Conservation (phyloP, 2,113 vertebrate species). For the Trachemys scripta region DNA sequence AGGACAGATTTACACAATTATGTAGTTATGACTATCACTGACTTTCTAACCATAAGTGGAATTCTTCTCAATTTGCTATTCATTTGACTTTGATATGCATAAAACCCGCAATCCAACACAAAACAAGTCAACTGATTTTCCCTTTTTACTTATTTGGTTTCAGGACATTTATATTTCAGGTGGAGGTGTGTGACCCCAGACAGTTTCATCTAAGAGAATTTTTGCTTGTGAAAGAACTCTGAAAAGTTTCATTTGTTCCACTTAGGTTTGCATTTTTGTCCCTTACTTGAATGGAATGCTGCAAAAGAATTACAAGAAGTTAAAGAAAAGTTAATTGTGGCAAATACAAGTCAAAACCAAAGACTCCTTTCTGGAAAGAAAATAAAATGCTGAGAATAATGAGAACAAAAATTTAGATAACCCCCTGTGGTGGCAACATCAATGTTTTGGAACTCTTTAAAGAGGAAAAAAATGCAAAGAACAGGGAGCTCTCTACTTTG, state of each 20-base stretch:
- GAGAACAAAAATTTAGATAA: slow-evolving; percentile 43
- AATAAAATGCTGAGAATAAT: slow-evolving; percentile 40
- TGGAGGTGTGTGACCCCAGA: slow-evolving; percentile 59
- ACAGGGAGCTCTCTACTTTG: slow-evolving; percentile 39
- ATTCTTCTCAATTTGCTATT: slow-evolving; percentile 70
- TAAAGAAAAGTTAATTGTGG: slow-evolving; percentile 62
- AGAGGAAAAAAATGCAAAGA: slow-evolving; percentile 51
- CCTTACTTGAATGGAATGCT: slow-evolving; percentile 56
- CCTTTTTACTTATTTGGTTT: slow-evolving; percentile 76
- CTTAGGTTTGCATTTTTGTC: slow-evolving; percentile 77
- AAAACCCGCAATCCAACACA: slow-evolving; percentile 72
- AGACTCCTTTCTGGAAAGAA: background rate
- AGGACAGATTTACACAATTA: slow-evolving; percentile 78
- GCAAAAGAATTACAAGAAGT: slow-evolving; percentile 37
- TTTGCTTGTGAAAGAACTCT: slow-evolving; percentile 76
- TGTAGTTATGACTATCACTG: slow-evolving; percentile 73
- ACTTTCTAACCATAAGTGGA: slow-evolving; percentile 72
- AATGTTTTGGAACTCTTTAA: slow-evolving; percentile 59
- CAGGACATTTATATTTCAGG: slow-evolving; percentile 79
- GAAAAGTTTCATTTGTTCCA: slow-evolving; percentile 76
- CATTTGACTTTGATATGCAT: slow-evolving; percentile 78
- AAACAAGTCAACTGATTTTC: slow-evolving; percentile 74
- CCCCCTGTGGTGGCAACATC: slow-evolving; percentile 51
- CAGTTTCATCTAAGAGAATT: slow-evolving; percentile 71
- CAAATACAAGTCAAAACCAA: slow-evolving; percentile 49